Base-by-base conservation (phyloP, 2,888 invertebrate genomes). In the Drepana falcataria region DNA sequence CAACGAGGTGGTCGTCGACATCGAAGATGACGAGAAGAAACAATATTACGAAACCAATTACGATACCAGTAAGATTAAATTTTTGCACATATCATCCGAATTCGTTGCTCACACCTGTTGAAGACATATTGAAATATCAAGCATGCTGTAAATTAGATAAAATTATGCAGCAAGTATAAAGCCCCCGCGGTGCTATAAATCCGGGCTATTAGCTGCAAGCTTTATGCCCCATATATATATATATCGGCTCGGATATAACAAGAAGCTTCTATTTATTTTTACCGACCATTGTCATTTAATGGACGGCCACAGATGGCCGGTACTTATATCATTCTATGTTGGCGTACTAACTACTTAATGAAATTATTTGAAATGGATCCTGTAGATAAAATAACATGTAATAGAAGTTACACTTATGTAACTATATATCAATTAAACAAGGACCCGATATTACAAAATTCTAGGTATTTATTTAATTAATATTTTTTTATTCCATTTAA, bases 31-130 rank as follows among this genome's bases (percentile, higher is more conserved):
- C 55, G 94, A 94, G 71, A 95, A 95, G 79, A 93, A 92, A 54
- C 95, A 95, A 82, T 95, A 95, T 75, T 93, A 94, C 65, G 94
- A 94, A 72, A 95, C 95, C 66, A 95, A 95, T 78, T 94, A 94
- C 77, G 93, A 95, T 71, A 94, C 93, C 65, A 95, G 95, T 95
- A 86, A 94, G 94, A 92, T 59, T 6, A 52, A 9, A 41, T 33
- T 37, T 40, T 3, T 51, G 9, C 34, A 2, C 21, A 1, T 33
- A 21, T 21, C 21, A 21, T 21, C 21, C 21, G 21, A 21, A 21
- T 21, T 21, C 1, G 21, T 21, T 21, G 21, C 21, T 21, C 21
- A 21, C 21, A 21, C 21, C 21, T 21, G 21, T 21, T 21, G 21
- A 21, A 21, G 21, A 21, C 21, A 21, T 21, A 21, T 21, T 21